Evolutionary conservation across 1,140 invertebrate species (phyloP), one percentile per base, ranked within the genome.

Genomic region (Diorhabda sublineata): DNA sequence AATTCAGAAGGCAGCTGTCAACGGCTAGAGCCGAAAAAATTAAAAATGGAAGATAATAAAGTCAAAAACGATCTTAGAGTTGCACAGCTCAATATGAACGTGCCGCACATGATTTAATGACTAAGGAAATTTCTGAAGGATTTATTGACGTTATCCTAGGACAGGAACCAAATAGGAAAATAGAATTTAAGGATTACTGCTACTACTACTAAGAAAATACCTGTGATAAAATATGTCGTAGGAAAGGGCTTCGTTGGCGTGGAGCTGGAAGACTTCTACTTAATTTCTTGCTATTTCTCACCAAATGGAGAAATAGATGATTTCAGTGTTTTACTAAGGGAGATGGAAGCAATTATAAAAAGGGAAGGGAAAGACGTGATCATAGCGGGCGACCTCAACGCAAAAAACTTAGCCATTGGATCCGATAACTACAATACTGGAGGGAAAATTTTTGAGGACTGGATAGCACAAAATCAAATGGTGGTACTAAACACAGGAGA

Each of bases 251-350:
- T 56, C n/a, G 52, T 56, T n/a, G 6, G 6, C 52, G 52, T 56
- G n/a, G 52, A 56, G 6, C 52, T 56, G 52, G 52, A n/a, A n/a
- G 6, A 7, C n/a, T 56, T 6, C n/a, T 6, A 7, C 52, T 6
- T 56, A 7, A 56, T 56, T 56, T 56, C 52, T 7, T 56, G 52
- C n/a, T 56, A 56, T n/a, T 56, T 56, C n/a, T 56, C 52, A n/a
- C 52, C 52, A 56, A 56, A 56, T 2, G 52, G 52, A 7, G 6
- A 7, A n/a, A n/a, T 7, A 6, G 52, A 56, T 7, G 52, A 56
- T 56, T 56, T 56, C n/a, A n/a, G n/a, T n/a, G 52, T 7, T 7
- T n/a, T 56, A 7, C 52, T 56, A 7, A 6, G n/a, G 52, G 52
- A 56, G 6, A 56, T 56, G 52, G 6, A 56, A n/a, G 2, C 6